These are phyloP conservation scores for Coracias cyanogaster DNA, from an alignment of 2,797 vertebrate genomes.

Conservation along the genomic window DNA sequence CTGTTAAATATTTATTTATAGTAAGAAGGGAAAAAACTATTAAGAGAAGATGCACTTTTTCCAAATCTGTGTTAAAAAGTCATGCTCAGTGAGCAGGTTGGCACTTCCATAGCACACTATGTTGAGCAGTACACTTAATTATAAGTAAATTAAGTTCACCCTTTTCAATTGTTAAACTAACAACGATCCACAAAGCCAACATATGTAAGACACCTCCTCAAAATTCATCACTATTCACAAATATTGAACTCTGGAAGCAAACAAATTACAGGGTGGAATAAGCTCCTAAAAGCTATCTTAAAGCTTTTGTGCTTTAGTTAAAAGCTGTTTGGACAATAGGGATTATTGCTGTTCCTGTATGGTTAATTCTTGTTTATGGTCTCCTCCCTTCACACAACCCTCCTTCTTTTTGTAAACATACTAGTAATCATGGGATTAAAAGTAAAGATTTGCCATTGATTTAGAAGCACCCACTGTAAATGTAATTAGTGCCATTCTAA, in stretches of 20 bases:
- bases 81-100: neutral
- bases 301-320: neutral
- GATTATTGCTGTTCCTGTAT: neutral
- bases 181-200: neutral
- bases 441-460: neutral
- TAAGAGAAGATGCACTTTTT: neutral
- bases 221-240: neutral
- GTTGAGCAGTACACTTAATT: conserved; percentile 8
- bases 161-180: neutral
- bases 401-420: neutral
- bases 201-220: conserved; percentile 18
- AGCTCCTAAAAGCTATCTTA: neutral
- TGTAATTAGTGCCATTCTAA: neutral
- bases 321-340: neutral
- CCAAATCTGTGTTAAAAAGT: neutral
- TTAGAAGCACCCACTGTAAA: neutral
- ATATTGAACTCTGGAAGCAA: neutral
- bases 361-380: neutral
- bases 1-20: neutral
- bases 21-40: neutral
- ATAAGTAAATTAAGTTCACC: neutral
- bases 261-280: conserved; percentile 5
- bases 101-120: neutral
- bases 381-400: neutral
- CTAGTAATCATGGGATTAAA: neutral